Evolutionary conservation across 1,140 invertebrate genomes (phyloP).

Genomic region (Danaus plexippus): DNA sequence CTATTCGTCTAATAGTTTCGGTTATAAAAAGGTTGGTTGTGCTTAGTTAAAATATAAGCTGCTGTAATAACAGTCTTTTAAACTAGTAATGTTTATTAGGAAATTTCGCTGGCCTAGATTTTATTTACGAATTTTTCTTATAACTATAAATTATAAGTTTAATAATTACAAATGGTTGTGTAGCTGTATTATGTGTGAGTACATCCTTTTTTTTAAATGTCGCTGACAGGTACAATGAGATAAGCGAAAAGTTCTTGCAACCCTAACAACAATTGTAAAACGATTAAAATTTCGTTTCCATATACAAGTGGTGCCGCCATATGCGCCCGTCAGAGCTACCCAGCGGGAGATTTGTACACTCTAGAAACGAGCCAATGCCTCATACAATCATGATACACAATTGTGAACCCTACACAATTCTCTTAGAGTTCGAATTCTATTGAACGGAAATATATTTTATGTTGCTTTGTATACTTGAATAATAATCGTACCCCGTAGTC

Average conservation of each 20-base stretch:
- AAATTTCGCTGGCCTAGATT: too few species aligned
- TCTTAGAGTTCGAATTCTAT: too few species aligned
- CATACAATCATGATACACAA: too few species aligned
- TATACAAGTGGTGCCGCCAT: conserved; percentile 33
- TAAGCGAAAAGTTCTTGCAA: conserved; percentile 19
- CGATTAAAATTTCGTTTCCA: conserved; percentile 34
- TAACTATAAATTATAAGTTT: too few species aligned
- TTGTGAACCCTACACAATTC: too few species aligned
- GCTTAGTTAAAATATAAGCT: too few species aligned
- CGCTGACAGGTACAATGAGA: conserved; percentile 20
- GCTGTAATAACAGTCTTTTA: too few species aligned
- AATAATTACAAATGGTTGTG: too few species aligned
- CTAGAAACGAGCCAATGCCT: background rate
- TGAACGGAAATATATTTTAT: too few species aligned
- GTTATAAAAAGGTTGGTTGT: background rate
- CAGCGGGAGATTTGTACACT: conserved; percentile 25
- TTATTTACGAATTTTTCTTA: too few species aligned
- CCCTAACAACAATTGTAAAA: conserved; percentile 27
- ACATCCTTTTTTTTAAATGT: background rate
- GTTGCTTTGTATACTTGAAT: conserved; percentile 6
- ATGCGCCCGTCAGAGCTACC: conserved; percentile 26
- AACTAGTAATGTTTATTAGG: too few species aligned
- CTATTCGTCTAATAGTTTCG: conserved; percentile 12
- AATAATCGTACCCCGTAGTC: conserved; percentile 44
- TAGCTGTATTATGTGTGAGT: background rate